Evolutionary conservation across 2,888 invertebrate species (phyloP).

Genomic region (Hoplodrina blanda): DNA sequence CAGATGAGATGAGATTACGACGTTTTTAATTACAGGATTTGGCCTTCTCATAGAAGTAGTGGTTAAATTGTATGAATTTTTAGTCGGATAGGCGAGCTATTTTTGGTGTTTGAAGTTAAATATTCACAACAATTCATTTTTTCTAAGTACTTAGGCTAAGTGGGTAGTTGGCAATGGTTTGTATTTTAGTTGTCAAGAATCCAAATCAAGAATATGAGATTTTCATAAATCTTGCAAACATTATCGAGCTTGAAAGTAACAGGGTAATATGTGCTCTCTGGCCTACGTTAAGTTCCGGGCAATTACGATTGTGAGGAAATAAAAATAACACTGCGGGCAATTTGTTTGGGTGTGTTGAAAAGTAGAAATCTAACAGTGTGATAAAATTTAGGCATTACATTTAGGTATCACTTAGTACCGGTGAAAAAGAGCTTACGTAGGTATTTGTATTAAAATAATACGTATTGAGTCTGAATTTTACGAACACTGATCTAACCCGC

Average conservation of each 20-base stretch:
- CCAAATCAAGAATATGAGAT: constrained; percentile 11
- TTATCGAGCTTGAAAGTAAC: constrained; percentile 20
- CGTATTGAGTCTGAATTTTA: neutral
- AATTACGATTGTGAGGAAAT: constrained; percentile 14
- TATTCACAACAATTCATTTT: neutral
- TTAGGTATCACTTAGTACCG: no score
- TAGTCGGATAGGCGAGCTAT: neutral
- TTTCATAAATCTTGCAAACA: constrained; percentile 25
- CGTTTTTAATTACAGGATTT: no score
- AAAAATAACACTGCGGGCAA: constrained; percentile 32
- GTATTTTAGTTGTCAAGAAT: neutral
- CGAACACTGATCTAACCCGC: neutral
- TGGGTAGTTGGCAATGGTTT: neutral
- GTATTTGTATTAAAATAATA: neutral
- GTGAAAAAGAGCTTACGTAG: neutral
- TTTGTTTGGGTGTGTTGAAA: neutral
- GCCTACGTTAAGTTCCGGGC: constrained; percentile 42
- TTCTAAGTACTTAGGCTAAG: neutral
- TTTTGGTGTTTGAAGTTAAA: neutral
- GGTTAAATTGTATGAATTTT: neutral
- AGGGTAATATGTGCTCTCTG: constrained; percentile 33
- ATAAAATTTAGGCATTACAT: no score
- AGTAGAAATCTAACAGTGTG: no score
- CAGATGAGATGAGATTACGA: no score
- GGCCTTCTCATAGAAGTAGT: neutral